Base-by-base conservation (phyloP, 2,888 invertebrate species). In the Bellardia pandia region DNA sequence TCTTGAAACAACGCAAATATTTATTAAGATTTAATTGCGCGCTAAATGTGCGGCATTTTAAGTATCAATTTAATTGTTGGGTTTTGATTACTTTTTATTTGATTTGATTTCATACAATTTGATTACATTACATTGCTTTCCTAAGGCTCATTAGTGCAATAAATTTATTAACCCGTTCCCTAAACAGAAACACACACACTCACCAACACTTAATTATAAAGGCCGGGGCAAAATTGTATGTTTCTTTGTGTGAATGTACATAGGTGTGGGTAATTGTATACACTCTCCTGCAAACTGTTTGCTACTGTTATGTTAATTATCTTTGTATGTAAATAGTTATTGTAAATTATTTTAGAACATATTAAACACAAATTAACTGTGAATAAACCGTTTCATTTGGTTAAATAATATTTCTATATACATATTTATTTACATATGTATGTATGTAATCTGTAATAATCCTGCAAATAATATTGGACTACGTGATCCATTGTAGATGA, bases 51-150 rank as follows among this genome's bases (percentile, higher is more conserved):
- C 14, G 45, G 48, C 9, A 45, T 45, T 42, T 66, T 16, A 42
- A 45, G 53, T 71, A 71, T 37, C 53, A 51, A 37, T 51, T 71
- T 53, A 53, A 71, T 71, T 53, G n/a, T 71, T 11, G 71, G 53
- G 53, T 53, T 71, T 71, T 71, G 37, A 71, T 53, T 16, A 53
- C 53, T 53, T 71, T 71, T 71, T 9, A 53, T 71, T 11, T 51
- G 33, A 37, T 33, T 53, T 51, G 71, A 53, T 71, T 68, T 68
- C 14, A 13, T 30, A 37, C 33, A 6, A 37, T 37, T 33, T 16
- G 13, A 33, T 53, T n/a, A 1, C 9, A n/a, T 48, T 48, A 33
- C 51, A 51, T 71, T 53, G 7, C 53, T 71, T 33, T n/a, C 71
- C n/a, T 2, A 5, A 37, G 37, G 71, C 71, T 71, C 53, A 71